Conservation (phyloP, 2,888 invertebrate species). For the Tachina grossa region DNA sequence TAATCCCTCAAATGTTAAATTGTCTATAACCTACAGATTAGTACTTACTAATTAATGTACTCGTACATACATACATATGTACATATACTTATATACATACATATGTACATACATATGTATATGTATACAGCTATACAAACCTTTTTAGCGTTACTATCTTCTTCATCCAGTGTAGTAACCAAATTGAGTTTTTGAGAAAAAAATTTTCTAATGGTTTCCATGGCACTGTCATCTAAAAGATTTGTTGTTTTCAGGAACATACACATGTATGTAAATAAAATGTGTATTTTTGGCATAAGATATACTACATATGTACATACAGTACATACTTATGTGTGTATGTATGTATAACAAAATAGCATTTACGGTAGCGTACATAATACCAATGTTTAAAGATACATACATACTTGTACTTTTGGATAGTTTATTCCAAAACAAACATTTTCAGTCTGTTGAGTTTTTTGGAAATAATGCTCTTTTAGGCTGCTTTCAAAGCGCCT, state of each 20-base stretch:
- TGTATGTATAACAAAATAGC: background rate
- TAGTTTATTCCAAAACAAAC: no score
- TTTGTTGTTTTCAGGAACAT: background rate
- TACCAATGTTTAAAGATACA: no score
- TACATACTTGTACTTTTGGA: no score
- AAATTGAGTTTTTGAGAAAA: conserved; percentile 87
- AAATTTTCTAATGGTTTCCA: conserved; percentile 87
- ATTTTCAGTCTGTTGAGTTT: no score
- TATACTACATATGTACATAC: no score
- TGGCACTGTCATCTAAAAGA: conserved; percentile 81
- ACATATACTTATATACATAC: conserved; percentile 15
- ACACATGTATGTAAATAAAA: background rate
- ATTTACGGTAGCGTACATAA: background rate
- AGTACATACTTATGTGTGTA: no score
- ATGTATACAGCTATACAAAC: conserved; percentile 46
- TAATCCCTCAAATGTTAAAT: conserved; percentile 89
- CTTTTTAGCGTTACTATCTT: conserved; percentile 72
- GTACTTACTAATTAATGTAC: background rate
- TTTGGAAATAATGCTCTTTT: no score
- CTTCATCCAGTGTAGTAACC: conserved; percentile 71
- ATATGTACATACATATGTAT: background rate
- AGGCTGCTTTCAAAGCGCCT: no score
- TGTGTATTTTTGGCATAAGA: background rate
- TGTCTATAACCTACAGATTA: conserved; percentile 85
- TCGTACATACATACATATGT: background rate